Evolutionary conservation across 1,140 invertebrate species (phyloP).

Genomic region (Ericerus pela): DNA sequence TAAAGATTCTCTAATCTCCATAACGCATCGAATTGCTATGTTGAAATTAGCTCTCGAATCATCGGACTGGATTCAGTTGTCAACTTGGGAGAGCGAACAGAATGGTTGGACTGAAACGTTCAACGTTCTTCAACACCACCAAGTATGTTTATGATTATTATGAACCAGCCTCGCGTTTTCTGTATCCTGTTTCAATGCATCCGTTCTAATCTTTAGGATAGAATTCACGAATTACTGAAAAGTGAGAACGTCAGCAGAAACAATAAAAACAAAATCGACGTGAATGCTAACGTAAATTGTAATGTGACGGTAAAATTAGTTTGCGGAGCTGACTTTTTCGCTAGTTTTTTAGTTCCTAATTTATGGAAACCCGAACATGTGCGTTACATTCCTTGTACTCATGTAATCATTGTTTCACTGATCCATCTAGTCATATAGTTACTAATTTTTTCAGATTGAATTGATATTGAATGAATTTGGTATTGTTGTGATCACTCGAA

Average conservation of each 20-base stretch:
- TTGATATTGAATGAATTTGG: conserved; percentile 75
- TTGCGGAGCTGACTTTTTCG: conserved; percentile 84
- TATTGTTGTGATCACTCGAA: conserved; percentile 78
- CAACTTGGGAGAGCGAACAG: conserved; percentile 68
- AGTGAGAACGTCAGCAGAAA: neutral
- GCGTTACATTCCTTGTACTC: too few species aligned
- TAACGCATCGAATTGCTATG: conserved; percentile 70
- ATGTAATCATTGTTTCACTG: too few species aligned
- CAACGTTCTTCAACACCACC: conserved; percentile 63
- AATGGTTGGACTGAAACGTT: conserved; percentile 65
- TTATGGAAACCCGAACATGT: conserved; percentile 86
- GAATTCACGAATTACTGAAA: neutral
- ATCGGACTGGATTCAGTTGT: conserved; percentile 68
- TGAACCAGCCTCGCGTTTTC: too few species aligned
- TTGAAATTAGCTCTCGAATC: conserved; percentile 55
- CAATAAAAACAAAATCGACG: neutral
- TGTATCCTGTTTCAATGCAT: neutral
- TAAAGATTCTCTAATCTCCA: conserved; percentile 65
- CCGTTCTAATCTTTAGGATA: neutral
- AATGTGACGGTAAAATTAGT: conserved; percentile 61
- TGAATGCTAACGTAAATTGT: neutral
- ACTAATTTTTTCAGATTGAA: conserved; percentile 68
- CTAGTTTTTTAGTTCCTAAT: conserved; percentile 78
- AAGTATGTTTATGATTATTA: conserved; percentile 32
- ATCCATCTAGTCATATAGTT: too few species aligned